A percentile compares a stretch with the other conserved stretches of the same genome.
These are phyloP conservation scores for Choreutis nemorana DNA, from an alignment of 2,888 invertebrate species.

Conservation along the genomic window DNA sequence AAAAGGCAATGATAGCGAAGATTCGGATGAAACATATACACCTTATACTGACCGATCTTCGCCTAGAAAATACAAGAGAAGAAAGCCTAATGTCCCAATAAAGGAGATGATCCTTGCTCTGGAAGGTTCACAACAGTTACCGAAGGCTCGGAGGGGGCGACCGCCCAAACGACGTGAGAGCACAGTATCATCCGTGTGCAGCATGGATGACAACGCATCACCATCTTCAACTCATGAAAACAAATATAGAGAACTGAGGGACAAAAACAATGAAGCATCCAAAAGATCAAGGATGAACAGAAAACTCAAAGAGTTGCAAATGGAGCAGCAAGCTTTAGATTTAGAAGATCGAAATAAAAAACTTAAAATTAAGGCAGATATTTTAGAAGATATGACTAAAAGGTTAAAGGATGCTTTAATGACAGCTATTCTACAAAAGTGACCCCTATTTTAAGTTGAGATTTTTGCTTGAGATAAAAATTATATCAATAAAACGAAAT, in stretches of 20 bases:
- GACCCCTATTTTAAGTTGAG: too few species aligned
- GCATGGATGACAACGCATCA: conserved; percentile 47
- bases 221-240: conserved; percentile 45
- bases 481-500: too few species aligned
- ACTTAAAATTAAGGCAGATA: conserved; percentile 70
- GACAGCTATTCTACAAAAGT: conserved; percentile 68
- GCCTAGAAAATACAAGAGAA: conserved; percentile 35
- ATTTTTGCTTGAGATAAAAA: too few species aligned
- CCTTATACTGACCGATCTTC: conserved; percentile 34
- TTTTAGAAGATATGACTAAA: conserved; percentile 73
- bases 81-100: conserved; percentile 44
- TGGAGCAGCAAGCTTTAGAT: conserved; percentile 57
- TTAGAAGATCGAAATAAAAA: conserved; percentile 71
- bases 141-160: conserved; percentile 56
- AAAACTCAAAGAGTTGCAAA: conserved; percentile 66
- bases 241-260: conserved; percentile 73
- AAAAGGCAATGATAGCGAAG: conserved; percentile 38
- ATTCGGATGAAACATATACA: conserved; percentile 51
- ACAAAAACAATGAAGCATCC: conserved; percentile 83
- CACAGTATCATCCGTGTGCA: conserved; percentile 47
- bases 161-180: conserved; percentile 63
- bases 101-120: conserved; percentile 50
- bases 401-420: conserved; percentile 71
- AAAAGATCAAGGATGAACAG: conserved; percentile 77
- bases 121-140: conserved; percentile 41